Conservation (phyloP, 2,797 vertebrate genomes). For the Alfaro cultratus region DNA sequence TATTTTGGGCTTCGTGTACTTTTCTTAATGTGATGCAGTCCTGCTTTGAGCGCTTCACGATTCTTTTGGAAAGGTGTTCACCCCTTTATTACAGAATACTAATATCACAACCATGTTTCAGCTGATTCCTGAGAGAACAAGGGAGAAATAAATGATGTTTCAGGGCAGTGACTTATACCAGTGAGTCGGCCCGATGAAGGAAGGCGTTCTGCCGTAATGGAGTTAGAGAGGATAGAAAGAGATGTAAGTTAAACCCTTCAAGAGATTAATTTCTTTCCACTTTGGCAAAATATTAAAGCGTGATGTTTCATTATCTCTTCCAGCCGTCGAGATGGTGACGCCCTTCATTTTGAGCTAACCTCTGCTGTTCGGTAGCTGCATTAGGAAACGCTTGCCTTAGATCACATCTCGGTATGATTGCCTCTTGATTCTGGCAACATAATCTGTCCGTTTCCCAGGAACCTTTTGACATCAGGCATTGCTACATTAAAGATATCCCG, state of each 20-base stretch:
- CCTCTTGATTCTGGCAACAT: conserved; percentile 12
- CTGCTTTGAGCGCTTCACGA: background rate
- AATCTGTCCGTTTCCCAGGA: conserved; percentile 29
- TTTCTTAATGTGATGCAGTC: background rate
- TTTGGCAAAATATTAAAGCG: conserved; percentile 42
- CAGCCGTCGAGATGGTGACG: conserved; percentile 8
- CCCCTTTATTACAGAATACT: background rate
- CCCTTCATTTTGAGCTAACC: conserved; percentile 46
- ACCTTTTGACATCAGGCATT: conserved; percentile 33
- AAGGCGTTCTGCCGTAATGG: conserved; percentile 47
- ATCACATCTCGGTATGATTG: conserved; percentile 12
- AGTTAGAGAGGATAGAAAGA: conserved; percentile 30
- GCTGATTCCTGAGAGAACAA: background rate
- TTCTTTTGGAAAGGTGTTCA: background rate
- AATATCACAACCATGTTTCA: background rate
- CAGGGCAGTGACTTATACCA: background rate
- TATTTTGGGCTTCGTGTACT: background rate
- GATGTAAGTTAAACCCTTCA: conserved; percentile 26
- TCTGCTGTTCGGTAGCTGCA: background rate
- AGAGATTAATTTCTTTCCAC: conserved; percentile 13
- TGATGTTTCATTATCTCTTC: conserved; percentile 28
- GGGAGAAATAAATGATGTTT: background rate
- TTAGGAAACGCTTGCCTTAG: background rate
- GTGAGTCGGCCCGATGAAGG: conserved; percentile 10
- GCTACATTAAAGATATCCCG: conserved; percentile 32